Base-by-base conservation (phyloP, 2,888 invertebrate genomes). In the Ephialtes manifestator region DNA sequence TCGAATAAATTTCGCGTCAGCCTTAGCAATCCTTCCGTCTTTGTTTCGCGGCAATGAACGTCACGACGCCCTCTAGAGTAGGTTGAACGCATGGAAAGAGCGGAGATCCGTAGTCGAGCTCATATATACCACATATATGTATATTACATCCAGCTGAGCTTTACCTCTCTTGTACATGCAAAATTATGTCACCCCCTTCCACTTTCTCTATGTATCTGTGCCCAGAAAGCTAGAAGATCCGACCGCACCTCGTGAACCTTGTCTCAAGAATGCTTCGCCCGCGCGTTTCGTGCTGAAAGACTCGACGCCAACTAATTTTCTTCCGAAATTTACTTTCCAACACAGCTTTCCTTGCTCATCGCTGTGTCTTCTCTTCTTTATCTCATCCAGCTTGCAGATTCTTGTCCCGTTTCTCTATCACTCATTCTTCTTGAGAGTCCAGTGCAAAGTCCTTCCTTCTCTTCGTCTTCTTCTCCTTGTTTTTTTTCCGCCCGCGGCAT, bases 251-350 rank as follows among this genome's bases (percentile, higher is more conserved):
- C 46, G 20, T 43, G 35, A 58, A 63, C 15, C 78, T 43, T 51
- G 39, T 24, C 53, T 43, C 77, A 43, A 76, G 76, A 74, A 81
- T 76, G 68, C 74, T 71, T 76, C 58, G 68, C 82, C 84, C 82
- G 82, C 82, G 82, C 43, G 65, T 65, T 18, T 86, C 85, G 84
- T 80, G 55, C 84, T 85, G 82, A 78, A 88, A 89, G 39, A 39
- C 81, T 84, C 85, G 84, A 86, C 74, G 83, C 84, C 72, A 88
- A 89, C 88, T 87, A 87, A 89, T 89, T 89, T 87, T 86, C 88
- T 71, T 83, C 58, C 82, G 39, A 76, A 79, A 85, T 79, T 82
- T 67, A 51, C 65, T 79, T 65, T 53, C 13, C n/a, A 28, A 35
- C 63, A 13, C 75, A 48, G 51, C 48, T 48, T 63, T 46, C 20